These are phyloP conservation scores for Typhlomys cinereus DNA, from an alignment of 2,113 vertebrate genomes.

Conservation along the genomic window DNA sequence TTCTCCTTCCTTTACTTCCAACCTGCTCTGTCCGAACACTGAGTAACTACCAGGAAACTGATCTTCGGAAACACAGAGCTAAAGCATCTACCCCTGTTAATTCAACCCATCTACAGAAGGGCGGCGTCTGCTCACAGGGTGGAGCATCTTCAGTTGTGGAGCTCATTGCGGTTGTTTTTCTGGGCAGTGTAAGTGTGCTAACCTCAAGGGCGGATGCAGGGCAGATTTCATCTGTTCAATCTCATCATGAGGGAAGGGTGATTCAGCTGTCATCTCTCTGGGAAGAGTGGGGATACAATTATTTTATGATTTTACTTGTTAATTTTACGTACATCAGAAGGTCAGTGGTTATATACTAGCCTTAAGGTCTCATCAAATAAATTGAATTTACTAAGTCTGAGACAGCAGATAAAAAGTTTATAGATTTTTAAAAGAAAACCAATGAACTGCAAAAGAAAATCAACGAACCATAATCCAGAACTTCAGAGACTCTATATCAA, in stretches of 20 bases:
- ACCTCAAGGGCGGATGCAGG: conserved; percentile 30
- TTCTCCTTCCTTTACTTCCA: not conserved
- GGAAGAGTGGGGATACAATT: conserved; percentile 30
- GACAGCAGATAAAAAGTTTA: not conserved
- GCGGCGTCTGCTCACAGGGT: not conserved
- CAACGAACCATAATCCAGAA: too few relatives aligned
- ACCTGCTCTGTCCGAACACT: not conserved
- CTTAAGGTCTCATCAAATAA: conserved; percentile 10
- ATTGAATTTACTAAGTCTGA: not conserved
- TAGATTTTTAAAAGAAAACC: too few relatives aligned
- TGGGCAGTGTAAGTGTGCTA: not conserved
- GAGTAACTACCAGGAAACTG: not conserved
- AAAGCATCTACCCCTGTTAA: not conserved
- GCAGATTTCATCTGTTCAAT: conserved; percentile 53
- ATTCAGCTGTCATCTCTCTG: conserved; percentile 13
- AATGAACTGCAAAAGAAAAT: too few relatives aligned
- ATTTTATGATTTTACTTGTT: conserved; percentile 37
- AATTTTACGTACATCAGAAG: conserved; percentile 33
- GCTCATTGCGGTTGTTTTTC: conserved; percentile 22
- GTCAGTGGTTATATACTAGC: not conserved
- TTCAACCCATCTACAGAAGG: not conserved
- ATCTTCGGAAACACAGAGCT: not conserved
- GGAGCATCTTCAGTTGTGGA: not conserved
- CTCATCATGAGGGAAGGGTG: not conserved
- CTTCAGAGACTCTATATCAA: too few relatives aligned